These are phyloP conservation scores for Platyrinchus mystaceus DNA, from an alignment of 2,797 vertebrate genomes.

Conservation along the genomic window DNA sequence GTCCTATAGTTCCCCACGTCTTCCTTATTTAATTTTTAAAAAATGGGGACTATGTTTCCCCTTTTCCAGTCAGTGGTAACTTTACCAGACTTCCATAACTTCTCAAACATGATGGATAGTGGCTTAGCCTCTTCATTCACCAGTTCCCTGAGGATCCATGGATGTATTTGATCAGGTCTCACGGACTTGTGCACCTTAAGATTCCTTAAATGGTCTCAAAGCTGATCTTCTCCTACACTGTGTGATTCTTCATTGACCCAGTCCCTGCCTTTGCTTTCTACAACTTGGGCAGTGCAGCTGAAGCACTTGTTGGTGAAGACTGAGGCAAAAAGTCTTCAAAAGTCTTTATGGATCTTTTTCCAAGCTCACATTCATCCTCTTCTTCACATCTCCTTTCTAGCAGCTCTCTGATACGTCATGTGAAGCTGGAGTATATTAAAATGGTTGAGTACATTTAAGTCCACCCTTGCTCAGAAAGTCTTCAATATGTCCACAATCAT, in stretches of 20 bases:
- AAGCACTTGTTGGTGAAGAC: not conserved
- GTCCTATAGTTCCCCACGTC: not conserved
- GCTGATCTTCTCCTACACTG: not conserved
- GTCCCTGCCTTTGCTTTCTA: not conserved
- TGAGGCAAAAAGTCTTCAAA: not conserved
- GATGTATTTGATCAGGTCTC: not conserved
- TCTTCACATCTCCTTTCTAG: not conserved
- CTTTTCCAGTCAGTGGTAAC: not conserved
- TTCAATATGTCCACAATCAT: not conserved
- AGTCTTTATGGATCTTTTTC: not conserved
- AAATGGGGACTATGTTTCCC: not conserved
- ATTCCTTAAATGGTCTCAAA: not conserved
- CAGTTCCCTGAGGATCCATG: not conserved
- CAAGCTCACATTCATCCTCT: conserved; percentile 1
- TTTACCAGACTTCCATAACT: not conserved
- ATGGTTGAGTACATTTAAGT: not conserved
- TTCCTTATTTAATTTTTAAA: not conserved
- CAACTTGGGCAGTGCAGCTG: not conserved
- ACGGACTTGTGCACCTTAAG: not conserved
- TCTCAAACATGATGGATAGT: not conserved
- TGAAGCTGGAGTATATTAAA: not conserved
- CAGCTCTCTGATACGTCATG: not conserved
- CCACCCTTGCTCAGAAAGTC: not conserved
- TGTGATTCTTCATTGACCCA: not conserved
- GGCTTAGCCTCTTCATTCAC: not conserved